Percentiles rank a stretch among this genome's conserved stretches.
Conservation (phyloP, 2,797 vertebrate genomes). For the Sebastes trivittatus region DNA sequence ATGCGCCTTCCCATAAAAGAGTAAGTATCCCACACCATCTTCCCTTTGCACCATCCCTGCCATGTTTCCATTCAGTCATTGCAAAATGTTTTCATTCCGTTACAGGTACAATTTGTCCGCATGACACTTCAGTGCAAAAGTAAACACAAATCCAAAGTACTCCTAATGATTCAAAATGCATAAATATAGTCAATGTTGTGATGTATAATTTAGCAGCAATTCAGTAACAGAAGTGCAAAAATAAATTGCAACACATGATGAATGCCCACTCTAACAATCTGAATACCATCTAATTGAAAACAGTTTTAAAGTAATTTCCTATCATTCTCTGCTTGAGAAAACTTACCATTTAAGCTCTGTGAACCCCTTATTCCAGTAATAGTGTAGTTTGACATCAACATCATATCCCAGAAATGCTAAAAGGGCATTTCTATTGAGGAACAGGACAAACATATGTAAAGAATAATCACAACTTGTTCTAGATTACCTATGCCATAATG, state of each 20-base stretch:
- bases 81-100: background rate
- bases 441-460: conserved; percentile 1
- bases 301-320: background rate
- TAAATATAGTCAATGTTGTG: background rate
- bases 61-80: conserved; percentile 40
- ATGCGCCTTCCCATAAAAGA: background rate
- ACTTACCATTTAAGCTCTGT: background rate
- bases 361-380: conserved; percentile 16
- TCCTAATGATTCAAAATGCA: background rate
- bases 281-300: background rate
- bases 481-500: background rate
- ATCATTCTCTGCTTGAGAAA: background rate
- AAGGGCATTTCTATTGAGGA: background rate
- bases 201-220: background rate
- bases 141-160: background rate
- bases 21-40: background rate
- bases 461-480: conserved; percentile 29
- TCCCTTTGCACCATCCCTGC: conserved; percentile 2
- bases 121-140: background rate
- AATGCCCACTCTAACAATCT: background rate
- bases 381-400: background rate
- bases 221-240: background rate
- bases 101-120: background rate
- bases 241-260: background rate
- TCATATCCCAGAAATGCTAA: conserved; percentile 46